A percentile compares a stretch with the other conserved stretches of the same genome.
Evolutionary conservation across 53 echinoderm and acorn worm species (phyloP).

Genomic region (Holothuria leucospilota): DNA sequence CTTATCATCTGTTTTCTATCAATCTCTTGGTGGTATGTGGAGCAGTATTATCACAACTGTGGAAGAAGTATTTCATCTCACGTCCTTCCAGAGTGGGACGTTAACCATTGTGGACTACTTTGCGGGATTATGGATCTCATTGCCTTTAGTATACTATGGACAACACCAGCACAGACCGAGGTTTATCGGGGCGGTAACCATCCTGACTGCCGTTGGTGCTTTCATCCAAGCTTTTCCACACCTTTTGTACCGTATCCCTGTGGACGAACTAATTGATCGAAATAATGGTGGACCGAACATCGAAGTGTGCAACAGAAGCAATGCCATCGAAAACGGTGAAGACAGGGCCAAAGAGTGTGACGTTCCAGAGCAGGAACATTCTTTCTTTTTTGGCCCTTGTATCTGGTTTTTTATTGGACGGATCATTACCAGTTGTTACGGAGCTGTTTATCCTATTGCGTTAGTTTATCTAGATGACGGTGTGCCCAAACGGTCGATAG

Average conservation of each 20-base stretch:
- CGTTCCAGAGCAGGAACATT: not conserved
- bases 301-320: not conserved
- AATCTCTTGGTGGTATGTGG: slow-evolving; percentile 24
- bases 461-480: slow-evolving; percentile 24
- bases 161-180: slow-evolving; percentile 1
- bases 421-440: not conserved
- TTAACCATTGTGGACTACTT: not conserved
- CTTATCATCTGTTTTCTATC: not conserved
- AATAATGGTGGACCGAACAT: not conserved
- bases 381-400: not conserved
- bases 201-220: slow-evolving; percentile 8
- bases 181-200: not conserved
- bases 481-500: slow-evolving; percentile 6
- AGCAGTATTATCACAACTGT: slow-evolving; percentile 24
- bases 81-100: slow-evolving; percentile 7
- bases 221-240: slow-evolving; percentile 22
- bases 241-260: not conserved
- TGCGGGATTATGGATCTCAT: not conserved
- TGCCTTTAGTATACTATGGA: slow-evolving; percentile 31
- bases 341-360: not conserved
- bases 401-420: slow-evolving; percentile 12
- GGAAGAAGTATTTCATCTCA: slow-evolving; percentile 22
- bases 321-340: not conserved
- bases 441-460: slow-evolving; percentile 10
- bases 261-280: not conserved